These are phyloP conservation scores for Leucopsar rothschildi DNA, from an alignment of 2,113 vertebrate genomes.

Conservation along the genomic window DNA sequence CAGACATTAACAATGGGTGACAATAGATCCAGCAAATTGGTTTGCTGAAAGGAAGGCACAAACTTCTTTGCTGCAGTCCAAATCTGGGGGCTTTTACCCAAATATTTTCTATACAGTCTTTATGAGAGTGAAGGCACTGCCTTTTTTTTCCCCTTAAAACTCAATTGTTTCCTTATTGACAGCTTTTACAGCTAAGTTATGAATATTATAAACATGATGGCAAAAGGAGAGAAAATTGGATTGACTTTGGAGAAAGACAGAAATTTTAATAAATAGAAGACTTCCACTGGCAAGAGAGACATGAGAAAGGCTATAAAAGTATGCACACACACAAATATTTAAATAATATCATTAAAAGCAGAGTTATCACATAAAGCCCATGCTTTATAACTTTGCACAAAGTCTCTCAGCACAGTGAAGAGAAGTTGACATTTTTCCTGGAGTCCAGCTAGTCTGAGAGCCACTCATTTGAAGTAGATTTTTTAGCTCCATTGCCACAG, in stretches of 20 bases:
- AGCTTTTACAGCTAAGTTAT: background rate
- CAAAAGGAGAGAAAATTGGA: background rate
- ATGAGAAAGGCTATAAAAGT: background rate
- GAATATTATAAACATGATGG: background rate
- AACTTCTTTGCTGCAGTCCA: background rate
- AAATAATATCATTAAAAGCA: background rate
- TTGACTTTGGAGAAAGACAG: background rate
- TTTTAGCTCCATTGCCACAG: background rate
- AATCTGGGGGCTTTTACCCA: background rate
- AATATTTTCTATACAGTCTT: background rate
- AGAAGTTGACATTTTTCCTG: background rate
- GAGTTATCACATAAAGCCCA: background rate
- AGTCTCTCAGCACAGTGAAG: background rate
- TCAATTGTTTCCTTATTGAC: background rate
- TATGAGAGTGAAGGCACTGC: background rate
- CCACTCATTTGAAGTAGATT: background rate
- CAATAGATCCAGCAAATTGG: background rate
- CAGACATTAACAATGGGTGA: background rate
- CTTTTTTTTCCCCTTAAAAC: background rate
- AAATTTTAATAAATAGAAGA: background rate
- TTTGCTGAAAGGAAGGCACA: background rate
- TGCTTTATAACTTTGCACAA: background rate
- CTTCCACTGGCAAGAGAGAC: background rate
- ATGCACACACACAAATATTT: background rate
- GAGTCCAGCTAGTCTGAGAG: background rate